phyloP scores from a whole-genome alignment of 2,888 invertebrate genomes.

The Caenorhabditis imperialis region DNA sequence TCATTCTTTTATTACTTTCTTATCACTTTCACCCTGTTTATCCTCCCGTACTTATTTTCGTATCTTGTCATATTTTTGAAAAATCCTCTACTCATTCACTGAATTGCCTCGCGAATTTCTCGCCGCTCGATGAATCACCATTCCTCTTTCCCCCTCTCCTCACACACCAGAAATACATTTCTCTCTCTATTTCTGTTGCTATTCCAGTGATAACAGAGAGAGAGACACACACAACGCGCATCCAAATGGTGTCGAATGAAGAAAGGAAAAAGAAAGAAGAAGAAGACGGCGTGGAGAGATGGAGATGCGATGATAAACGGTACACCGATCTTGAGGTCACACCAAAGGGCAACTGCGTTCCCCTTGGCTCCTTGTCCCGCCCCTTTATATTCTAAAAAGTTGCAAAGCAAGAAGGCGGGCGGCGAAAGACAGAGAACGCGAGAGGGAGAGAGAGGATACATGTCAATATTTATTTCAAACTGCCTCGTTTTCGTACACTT shows the following conservation, averaged over 20 bases:
- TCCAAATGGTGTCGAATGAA: slow-evolving; percentile 3
- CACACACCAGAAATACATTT: background rate
- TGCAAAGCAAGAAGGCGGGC: too few relatives aligned
- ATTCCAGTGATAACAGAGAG: slow-evolving; percentile 8
- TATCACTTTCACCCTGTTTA: too few relatives aligned
- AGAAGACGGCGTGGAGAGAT: slow-evolving; percentile 3
- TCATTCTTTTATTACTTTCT: background rate
- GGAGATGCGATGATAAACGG: slow-evolving; percentile 10
- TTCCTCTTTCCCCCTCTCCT: too few relatives aligned
- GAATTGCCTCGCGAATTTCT: too few relatives aligned
- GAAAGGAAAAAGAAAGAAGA: background rate
- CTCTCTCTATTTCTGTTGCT: background rate
- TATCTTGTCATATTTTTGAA: too few relatives aligned
- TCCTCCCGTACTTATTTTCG: too few relatives aligned
- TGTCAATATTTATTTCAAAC: slow-evolving; percentile 56
- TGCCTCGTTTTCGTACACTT: slow-evolving; percentile 54
- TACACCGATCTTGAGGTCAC: slow-evolving; percentile 15
- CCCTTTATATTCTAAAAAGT: too few relatives aligned
- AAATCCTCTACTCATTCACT: too few relatives aligned
- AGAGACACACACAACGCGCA: too few relatives aligned
- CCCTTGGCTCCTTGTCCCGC: too few relatives aligned
- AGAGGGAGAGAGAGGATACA: slow-evolving; percentile 37
- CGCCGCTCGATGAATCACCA: too few relatives aligned
- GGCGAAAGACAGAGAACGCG: background rate
- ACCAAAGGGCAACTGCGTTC: slow-evolving; percentile 10